Evolutionary conservation across 2,888 invertebrate species (phyloP).

Genomic region (Crioceris asparagi): DNA sequence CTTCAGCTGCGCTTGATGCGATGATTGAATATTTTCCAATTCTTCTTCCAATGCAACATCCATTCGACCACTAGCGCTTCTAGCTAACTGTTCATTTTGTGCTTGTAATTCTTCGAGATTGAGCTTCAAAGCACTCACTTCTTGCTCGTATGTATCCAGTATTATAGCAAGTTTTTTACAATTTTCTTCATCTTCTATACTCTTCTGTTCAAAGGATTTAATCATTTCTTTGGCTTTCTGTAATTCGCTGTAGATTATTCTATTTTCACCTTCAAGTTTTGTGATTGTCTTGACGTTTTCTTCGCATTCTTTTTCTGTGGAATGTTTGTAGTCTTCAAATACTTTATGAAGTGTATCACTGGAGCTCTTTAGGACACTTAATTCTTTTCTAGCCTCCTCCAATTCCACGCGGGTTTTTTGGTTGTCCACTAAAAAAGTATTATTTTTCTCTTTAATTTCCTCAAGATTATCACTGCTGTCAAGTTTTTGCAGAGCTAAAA

Average conservation of each 20-base stretch:
- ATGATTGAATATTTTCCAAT: constrained; percentile 10
- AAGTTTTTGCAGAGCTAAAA: constrained; percentile 25
- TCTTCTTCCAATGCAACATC: constrained; percentile 12
- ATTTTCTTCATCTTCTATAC: constrained; percentile 22
- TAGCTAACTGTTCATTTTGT: constrained; percentile 21
- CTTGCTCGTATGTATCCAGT: constrained; percentile 24
- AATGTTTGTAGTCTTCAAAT: constrained; percentile 26
- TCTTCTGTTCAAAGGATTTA: constrained; percentile 20
- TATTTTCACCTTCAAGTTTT: constrained; percentile 26
- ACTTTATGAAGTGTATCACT: constrained; percentile 21
- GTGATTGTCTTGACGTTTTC: constrained; percentile 24
- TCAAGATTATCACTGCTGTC: constrained; percentile 1
- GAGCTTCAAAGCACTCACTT: constrained; percentile 28
- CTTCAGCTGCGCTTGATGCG: constrained; percentile 3
- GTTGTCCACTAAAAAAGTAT: constrained; percentile 17
- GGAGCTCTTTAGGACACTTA: constrained; percentile 23
- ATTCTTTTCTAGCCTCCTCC: constrained; percentile 26
- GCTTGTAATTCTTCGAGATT: constrained; percentile 27
- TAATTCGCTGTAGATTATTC: constrained; percentile 25
- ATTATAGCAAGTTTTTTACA: constrained; percentile 22
- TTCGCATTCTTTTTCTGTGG: constrained; percentile 27
- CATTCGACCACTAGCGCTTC: constrained; percentile 9
- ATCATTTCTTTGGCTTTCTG: constrained; percentile 20
- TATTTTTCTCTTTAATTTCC: constrained; percentile 1
- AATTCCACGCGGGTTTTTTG: constrained; percentile 22